Evolutionary conservation across 1,140 invertebrate genomes (phyloP).

Genomic region (Cyphomyrmex costatus): DNA sequence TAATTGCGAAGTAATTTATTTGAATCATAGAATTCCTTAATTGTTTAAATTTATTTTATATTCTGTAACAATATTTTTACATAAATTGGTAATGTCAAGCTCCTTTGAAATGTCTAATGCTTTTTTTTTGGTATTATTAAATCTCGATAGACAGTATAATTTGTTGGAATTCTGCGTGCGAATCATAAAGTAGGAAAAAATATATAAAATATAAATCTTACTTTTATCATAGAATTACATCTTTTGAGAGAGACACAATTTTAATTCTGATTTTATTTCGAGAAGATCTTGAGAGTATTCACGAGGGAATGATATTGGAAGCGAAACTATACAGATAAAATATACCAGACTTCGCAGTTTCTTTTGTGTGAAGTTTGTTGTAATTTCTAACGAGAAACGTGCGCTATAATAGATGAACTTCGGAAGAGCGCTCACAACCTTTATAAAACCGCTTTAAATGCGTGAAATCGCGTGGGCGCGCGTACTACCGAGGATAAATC

Average conservation of each 20-base stretch:
- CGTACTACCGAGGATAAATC: conserved; percentile 67
- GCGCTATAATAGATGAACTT: conserved; percentile 39
- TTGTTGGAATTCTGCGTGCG: neutral
- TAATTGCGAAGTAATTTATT: neutral
- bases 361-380: conserved; percentile 8
- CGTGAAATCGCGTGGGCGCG: conserved; percentile 52
- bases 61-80: neutral
- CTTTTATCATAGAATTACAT: conserved; percentile 24
- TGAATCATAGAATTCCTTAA: neutral
- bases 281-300: conserved; percentile 12
- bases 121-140: neutral
- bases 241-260: neutral
- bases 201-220: conserved; percentile 1
- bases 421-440: conserved; percentile 24
- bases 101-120: neutral
- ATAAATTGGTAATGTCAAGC: neutral
- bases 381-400: conserved; percentile 45
- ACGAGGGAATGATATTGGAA: neutral
- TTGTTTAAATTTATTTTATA: neutral
- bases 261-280: conserved; percentile 9
- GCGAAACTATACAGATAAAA: conserved; percentile 29
- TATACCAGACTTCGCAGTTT: neutral
- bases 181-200: neutral
- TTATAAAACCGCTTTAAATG: conserved; percentile 51
- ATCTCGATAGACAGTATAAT: neutral